Conservation (phyloP, 2,113 vertebrate genomes). For the Larimichthys polyactis region DNA sequence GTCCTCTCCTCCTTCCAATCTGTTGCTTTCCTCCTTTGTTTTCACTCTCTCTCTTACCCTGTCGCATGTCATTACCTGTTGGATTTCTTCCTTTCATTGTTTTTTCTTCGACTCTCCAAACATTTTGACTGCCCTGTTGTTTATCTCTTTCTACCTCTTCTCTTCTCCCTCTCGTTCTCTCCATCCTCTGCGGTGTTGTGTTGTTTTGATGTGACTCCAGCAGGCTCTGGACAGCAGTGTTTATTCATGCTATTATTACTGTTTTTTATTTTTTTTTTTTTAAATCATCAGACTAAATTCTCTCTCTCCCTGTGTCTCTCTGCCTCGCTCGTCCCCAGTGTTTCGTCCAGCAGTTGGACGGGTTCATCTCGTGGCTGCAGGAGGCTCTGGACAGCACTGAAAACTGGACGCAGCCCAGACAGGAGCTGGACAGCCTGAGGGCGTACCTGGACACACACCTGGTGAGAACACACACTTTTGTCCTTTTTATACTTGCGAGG, state of each 20-base stretch:
- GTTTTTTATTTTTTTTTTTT: neutral
- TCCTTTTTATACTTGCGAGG: neutral
- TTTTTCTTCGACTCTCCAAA: neutral
- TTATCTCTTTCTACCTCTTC: neutral
- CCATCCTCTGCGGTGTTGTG: conserved; percentile 17
- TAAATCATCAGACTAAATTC: conserved; percentile 19
- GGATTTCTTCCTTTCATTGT: neutral
- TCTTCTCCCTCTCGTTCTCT: neutral
- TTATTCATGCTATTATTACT: neutral
- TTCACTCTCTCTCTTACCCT: neutral
- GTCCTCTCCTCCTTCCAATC: conserved; percentile 21
- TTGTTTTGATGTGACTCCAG: conserved; percentile 46
- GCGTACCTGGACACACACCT: conserved; percentile 98
- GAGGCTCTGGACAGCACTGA: conserved; percentile 95
- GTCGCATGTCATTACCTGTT: conserved; percentile 47
- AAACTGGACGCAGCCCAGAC: conserved; percentile 95
- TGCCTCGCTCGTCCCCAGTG: conserved; percentile 78
- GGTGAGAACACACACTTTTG: conserved; percentile 83
- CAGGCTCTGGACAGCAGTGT: neutral
- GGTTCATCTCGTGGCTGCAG: conserved; percentile 96
- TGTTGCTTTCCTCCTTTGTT: conserved; percentile 8
- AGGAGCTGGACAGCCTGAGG: conserved; percentile 91
- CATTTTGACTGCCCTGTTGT: neutral
- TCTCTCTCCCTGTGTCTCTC: neutral
- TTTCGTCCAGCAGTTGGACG: conserved; percentile 95